Evolutionary conservation across 2,888 invertebrate species (phyloP).

Genomic region (Cataglyphis livida): DNA sequence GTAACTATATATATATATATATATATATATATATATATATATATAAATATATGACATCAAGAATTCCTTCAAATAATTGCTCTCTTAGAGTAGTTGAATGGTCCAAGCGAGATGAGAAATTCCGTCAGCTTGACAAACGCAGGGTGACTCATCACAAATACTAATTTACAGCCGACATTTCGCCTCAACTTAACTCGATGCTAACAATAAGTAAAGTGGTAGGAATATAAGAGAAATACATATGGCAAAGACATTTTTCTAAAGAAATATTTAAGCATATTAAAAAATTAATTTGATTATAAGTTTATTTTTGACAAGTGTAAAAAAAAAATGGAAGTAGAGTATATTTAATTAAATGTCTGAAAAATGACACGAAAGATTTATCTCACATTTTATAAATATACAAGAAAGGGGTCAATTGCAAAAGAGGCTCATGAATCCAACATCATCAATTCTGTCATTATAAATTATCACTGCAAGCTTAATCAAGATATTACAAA

Average conservation of each 20-base stretch:
- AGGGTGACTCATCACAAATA: slow-evolving; percentile 44
- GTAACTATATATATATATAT: not conserved
- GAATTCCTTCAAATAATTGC: not conserved
- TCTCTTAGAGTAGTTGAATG: slow-evolving; percentile 12
- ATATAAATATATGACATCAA: not conserved
- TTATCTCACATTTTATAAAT: slow-evolving; percentile 13
- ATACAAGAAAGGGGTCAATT: slow-evolving; percentile 40
- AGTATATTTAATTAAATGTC: not conserved
- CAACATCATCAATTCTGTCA: slow-evolving; percentile 1
- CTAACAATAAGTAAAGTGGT: slow-evolving; percentile 15
- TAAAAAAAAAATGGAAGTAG: not conserved
- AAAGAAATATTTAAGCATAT: not conserved
- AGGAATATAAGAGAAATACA: slow-evolving; percentile 7
- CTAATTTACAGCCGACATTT: slow-evolving; percentile 44
- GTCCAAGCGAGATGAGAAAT: slow-evolving; percentile 34
- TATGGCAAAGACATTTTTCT: not conserved
- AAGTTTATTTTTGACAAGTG: not conserved
- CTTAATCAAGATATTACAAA: slow-evolving; percentile 34
- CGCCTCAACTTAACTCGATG: slow-evolving; percentile 25
- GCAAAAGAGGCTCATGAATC: slow-evolving; percentile 32
- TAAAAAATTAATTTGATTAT: not conserved
- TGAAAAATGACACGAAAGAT: not conserved
- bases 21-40: not conserved
- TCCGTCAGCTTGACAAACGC: slow-evolving; percentile 40
- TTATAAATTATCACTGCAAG: slow-evolving; percentile 36